Base-by-base conservation (phyloP, 2,113 vertebrate genomes). In the Nannobrachium achirus region DNA sequence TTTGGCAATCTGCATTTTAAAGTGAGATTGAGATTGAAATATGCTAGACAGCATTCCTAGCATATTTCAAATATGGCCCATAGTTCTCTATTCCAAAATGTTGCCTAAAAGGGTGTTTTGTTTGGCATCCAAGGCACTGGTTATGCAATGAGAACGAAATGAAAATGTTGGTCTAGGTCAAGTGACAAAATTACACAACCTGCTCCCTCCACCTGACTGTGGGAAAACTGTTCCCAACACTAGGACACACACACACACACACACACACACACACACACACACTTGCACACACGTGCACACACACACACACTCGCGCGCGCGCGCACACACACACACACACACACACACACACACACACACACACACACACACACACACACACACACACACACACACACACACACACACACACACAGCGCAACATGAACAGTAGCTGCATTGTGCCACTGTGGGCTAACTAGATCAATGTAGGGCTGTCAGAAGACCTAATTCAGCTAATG, bases 401-500 rank as follows among this genome's bases (percentile, higher is more conserved):
- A 48, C 42, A 62, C 60, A 16, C 8, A 15, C 60, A 13, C 19
- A 20, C 51, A 33, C 19, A 14, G 7, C 4, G 13, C 19, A 1
- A 33, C 33, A 15, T 19, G 70, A 69, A 85, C 82, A 85, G 73
- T 69, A 3, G 20, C 44, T 8, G 70, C 67, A 71, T 85, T 85
- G 82, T 85, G 39, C 41, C 40, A 44, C 41, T 16, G 15, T 20
- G 16, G 57, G 42, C 41, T 20, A 11, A n/a, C 7, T 16, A 44
- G 41, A 19, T 15, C 3, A 1, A 1, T 15, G 53, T 56, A 63
- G 64, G 58, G 44, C 53, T 69, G 64, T 75, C 40, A 59, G 39
- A 55, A 10, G 40, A 10, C 41, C 73, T 81, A 77, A 80, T 81
- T 87, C 71, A 75, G 79, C 81, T 86, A 86, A 84, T 86, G 67